Evolutionary conservation across 2,888 invertebrate genomes (phyloP).

Genomic region (Lottia scabra): DNA sequence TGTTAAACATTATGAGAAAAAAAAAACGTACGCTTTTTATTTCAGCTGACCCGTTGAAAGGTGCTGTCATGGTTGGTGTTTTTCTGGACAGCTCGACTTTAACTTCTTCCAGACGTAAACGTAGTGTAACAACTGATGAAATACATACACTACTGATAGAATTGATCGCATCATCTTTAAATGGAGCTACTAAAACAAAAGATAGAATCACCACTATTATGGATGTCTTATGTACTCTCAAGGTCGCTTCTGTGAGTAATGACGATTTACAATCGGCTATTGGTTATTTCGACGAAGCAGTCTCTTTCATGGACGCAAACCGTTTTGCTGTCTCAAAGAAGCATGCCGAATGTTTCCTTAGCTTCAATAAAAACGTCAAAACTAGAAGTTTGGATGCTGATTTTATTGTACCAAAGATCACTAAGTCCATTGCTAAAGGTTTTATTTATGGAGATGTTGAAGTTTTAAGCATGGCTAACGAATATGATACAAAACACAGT

Average conservation of each 20-base stretch:
- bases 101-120: neutral
- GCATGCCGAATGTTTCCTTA: neutral
- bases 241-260: neutral
- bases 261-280: neutral
- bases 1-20: no score
- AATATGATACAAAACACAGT: neutral
- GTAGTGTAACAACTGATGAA: neutral
- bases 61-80: neutral
- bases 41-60: conserved; percentile 6
- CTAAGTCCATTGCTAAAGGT: no score
- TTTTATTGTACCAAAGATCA: no score
- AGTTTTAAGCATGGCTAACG: no score
- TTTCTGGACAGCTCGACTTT: neutral
- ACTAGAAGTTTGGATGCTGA: neutral
- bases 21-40: neutral
- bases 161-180: neutral
- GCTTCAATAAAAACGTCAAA: neutral
- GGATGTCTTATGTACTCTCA: conserved; percentile 3
- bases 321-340: neutral
- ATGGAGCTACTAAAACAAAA: neutral
- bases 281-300: neutral
- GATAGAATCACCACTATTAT: neutral
- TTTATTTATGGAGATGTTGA: no score
- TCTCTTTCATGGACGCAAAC: neutral
- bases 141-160: conserved; percentile 3